phyloP scores from a whole-genome alignment of 2,113 vertebrate genomes.

The Dolichallabes microphthalmus region DNA sequence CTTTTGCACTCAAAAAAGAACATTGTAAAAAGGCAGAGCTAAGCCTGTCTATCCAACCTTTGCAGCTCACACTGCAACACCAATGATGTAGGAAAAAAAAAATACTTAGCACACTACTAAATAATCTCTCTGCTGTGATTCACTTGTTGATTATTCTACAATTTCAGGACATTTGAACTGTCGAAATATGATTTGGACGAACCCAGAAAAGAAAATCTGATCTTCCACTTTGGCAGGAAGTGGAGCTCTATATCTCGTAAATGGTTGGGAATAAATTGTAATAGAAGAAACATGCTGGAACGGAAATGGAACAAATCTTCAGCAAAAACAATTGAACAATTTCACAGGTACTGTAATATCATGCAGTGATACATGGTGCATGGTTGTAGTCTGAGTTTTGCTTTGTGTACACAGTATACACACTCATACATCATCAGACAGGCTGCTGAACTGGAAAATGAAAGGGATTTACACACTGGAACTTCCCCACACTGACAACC shows the following conservation, averaged over 20 bases:
- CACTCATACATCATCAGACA: neutral
- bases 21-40: too few species aligned
- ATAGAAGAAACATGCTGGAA: neutral
- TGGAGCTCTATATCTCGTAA: neutral
- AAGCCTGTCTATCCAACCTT: too few species aligned
- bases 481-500: slow-evolving; percentile 57
- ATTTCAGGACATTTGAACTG: slow-evolving; percentile 22
- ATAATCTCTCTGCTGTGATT: slow-evolving; percentile 22
- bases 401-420: neutral
- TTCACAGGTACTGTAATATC: neutral
- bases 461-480: slow-evolving; percentile 51
- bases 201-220: slow-evolving; percentile 21
- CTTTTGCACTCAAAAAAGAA: too few species aligned
- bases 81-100: neutral
- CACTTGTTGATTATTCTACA: slow-evolving; percentile 39
- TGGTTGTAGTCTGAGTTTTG: neutral
- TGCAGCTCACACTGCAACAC: slow-evolving; percentile 21
- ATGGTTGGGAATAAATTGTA: neutral
- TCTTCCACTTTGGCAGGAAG: neutral
- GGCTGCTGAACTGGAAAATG: slow-evolving; percentile 15
- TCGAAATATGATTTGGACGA: slow-evolving; percentile 12
- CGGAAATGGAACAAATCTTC: neutral
- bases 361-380: neutral
- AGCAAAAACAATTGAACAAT: neutral
- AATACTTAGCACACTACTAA: slow-evolving; percentile 33